These are phyloP conservation scores for Tyrannus savana DNA, from an alignment of 2,113 vertebrate species.

Conservation along the genomic window DNA sequence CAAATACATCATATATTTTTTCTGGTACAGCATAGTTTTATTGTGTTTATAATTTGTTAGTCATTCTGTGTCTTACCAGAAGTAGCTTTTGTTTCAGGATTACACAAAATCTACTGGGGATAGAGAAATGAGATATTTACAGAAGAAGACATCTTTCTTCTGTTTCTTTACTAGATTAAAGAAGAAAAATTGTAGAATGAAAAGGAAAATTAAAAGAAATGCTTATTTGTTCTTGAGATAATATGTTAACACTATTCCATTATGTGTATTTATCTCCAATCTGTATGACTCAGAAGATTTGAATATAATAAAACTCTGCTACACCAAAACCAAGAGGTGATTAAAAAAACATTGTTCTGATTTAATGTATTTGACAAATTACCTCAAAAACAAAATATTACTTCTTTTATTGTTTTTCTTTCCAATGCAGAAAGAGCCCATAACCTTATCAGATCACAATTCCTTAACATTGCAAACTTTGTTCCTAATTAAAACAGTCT, in stretches of 20 bases:
- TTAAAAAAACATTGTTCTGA: constrained; percentile 4
- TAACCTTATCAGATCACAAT: neutral
- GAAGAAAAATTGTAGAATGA: neutral
- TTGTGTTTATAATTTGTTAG: constrained; percentile 18
- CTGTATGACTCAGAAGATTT: constrained; percentile 8
- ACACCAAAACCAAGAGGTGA: neutral
- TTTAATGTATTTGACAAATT: constrained; percentile 12
- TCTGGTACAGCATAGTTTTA: neutral
- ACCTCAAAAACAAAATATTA: neutral
- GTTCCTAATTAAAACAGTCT: neutral
- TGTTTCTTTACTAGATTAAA: constrained; percentile 11
- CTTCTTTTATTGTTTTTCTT: neutral
- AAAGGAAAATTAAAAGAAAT: constrained; percentile 25
- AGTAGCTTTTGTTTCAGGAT: constrained; percentile 6
- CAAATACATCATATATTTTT: neutral
- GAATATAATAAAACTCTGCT: neutral
- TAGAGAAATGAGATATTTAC: constrained; percentile 32
- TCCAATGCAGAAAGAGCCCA: neutral
- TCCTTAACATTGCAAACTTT: neutral
- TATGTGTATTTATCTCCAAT: constrained; percentile 34
- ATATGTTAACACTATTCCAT: neutral
- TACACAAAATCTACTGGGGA: neutral
- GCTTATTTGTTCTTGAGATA: constrained; percentile 1
- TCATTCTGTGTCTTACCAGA: neutral
- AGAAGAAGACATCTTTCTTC: neutral